A percentile compares a stretch with the other conserved stretches of the same genome.
These are phyloP conservation scores for Cheilosia vernalis DNA, from an alignment of 2,888 invertebrate genomes.

Conservation along the genomic window DNA sequence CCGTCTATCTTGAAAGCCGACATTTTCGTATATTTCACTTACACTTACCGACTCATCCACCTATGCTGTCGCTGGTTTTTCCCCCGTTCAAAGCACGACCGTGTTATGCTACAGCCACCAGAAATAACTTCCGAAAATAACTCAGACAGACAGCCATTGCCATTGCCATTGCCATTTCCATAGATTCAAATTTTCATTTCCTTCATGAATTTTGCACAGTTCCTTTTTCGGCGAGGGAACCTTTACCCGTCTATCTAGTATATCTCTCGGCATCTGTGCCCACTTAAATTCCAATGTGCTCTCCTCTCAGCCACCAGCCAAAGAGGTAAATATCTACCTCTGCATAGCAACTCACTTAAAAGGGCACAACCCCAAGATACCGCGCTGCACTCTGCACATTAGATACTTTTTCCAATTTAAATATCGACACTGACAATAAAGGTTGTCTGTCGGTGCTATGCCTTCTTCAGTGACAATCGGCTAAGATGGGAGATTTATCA, in stretches of 20 bases:
- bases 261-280: not conserved
- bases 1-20: too few species aligned
- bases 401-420: conserved; percentile 10
- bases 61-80: too few species aligned
- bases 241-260: too few species aligned
- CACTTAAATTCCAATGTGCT: conserved; percentile 8
- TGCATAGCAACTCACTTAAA: conserved; percentile 4
- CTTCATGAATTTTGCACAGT: not conserved
- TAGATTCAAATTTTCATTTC: conserved; percentile 1
- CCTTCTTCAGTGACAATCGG: not conserved
- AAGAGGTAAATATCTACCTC: not conserved
- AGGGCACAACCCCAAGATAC: conserved; percentile 5
- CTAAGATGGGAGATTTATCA: not conserved
- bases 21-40: too few species aligned
- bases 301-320: not conserved
- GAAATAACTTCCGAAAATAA: too few species aligned
- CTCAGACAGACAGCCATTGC: not conserved
- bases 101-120: too few species aligned
- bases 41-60: too few species aligned
- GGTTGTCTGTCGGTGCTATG: not conserved
- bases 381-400: not conserved
- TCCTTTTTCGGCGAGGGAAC: not conserved
- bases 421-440: conserved; percentile 4
- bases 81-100: too few species aligned
- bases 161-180: not conserved